Evolutionary conservation across 2,888 invertebrate genomes (phyloP), one percentile per base, ranked within the genome.

Genomic region (Plusia festucae): DNA sequence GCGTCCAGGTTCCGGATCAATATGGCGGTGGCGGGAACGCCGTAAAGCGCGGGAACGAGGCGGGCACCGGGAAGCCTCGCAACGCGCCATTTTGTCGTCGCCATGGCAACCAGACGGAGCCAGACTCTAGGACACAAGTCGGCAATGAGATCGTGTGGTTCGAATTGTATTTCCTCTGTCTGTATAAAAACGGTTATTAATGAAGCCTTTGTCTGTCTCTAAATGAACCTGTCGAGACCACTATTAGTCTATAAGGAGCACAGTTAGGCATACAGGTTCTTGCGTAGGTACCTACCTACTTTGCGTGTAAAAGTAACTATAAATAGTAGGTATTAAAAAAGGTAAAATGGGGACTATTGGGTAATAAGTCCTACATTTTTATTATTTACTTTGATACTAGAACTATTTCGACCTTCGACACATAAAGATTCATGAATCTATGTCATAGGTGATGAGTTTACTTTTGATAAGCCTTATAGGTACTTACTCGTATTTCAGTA

Each of bases 31-130:
- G 80, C 82, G 83, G 79, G 78, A 78, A 79, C 20, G 65, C 70
- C 71, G 71, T 85, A 90, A 90, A 90, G 81, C 89, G 90, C 91
- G 91, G 89, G 89, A 90, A 90, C 82, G 76, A 90, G 89, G 90
- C 91, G 91, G 89, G 89, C 90, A 90, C 82, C 76, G 91, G 89
- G 89, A 90, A 90, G 82, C 76, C 72, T 62, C 65, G 32, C 30
- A 71, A 64, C 58, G 53, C 86, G 88, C 89, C 89, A 90, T 90
- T 78, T 90, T 87, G 82, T 65, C 74, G 88, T 90, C 79, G 79
- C 80, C 75, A 88, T 90, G 80, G 78, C 66, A 81, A 91, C 87
- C 59, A 74, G 71, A 71, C 70, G 34, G 58, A 67, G 55, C 53
- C 73, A 15, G 24, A 24, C 24, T 75, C 44, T 22, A 27, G 61